Base-by-base conservation (phyloP, 2,797 vertebrate genomes). In the Esox masquinongy region DNA sequence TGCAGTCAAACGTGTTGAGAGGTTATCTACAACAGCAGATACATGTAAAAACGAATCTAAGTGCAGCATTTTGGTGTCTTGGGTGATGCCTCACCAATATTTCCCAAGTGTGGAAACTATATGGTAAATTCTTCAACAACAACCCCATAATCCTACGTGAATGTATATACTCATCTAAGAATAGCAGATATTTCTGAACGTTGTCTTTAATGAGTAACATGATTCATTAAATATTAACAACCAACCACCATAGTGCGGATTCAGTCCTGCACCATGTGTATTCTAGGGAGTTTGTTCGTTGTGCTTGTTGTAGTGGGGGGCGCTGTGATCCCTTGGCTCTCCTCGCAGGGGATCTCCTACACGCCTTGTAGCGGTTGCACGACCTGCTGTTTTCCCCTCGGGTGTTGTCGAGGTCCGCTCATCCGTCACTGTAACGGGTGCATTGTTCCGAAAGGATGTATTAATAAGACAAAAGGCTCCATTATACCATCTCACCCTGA, bases 381-480 rank as follows among this genome's bases (percentile, higher is more conserved):
- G 84, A 87, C 85, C 80, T 83, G 82, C 86, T 88, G 84, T 82
- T 70, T 3, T 5, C 34, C 73, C 82, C 80, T 85, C 71, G 78
- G 69, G 88, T 81, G 90, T 84, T 90, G 90, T 89, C 77, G 86
- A 74, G 89, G 89, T 90, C 90, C 90, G 88, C 88, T 91, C 91
- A 93, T 91, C 89, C 88, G 87, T 92, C 91, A 89, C 85, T 87
- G 88, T 86, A 88, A 88, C 86, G 87, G 88, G 87, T 82, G 84
- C 92, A 92, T 93, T 93, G 92, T 94, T 81, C 86, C 88, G 90
- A 80, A 88, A 93, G 90, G 89, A 91, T 90, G 88, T 87, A 92
- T 92, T 92, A 93, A 93, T 93, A 91, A 94, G 92, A 95, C 93
- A 94, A 95, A 93, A 92, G 92, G 80, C 79, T 77, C 90, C 88